Evolutionary conservation across 1,140 invertebrate species (phyloP), one percentile per base, ranked within the genome.

Genomic region (Aphaenogaster floridana): DNA sequence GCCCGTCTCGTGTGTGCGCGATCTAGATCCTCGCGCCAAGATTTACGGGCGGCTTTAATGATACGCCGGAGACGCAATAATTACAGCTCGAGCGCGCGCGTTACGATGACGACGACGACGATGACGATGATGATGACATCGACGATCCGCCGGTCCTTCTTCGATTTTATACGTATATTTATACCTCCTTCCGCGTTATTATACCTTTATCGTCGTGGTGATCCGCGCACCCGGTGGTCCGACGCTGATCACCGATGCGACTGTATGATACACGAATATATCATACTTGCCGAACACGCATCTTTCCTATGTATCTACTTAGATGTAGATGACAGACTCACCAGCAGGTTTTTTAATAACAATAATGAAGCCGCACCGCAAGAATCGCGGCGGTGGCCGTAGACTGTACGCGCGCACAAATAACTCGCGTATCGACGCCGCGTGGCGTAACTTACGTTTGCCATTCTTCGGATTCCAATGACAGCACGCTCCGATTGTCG

Each of bases 401-500:
- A 34, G 42, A 21, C 21, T 21, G 42, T 42, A 17, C 63, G 34
- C 48, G 36, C 45, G 34, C 13, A 28, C 39, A n/a, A 50, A 34
- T 28, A 48, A 42, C 50, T 52, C 48, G 79, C 39, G 39, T 59
- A 74, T 59, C 57, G 21, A 72, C 59, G 36, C 28, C 28, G 21
- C 48, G 50, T 54, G 42, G 28, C 42, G 57, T 63, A 61, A 84
- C 69, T 84, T 72, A 61, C 69, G 69, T 63, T 77, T 79, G 85
- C 59, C 86, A 79, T 71, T 87, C 71, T 28, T 54, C 57, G 68
- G 66, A 90, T 90, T 90, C 89, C 89, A 87, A 71, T 59, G 86
- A 69, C 88, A 83, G 57, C 78, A 86, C 80, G 86, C 89, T 84
- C 71, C 89, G 86, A 89, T 90, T 90, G 89, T 90, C 88, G 89